These are phyloP conservation scores for Stenurella melanura DNA, from an alignment of 2,888 invertebrate genomes.

Conservation along the genomic window DNA sequence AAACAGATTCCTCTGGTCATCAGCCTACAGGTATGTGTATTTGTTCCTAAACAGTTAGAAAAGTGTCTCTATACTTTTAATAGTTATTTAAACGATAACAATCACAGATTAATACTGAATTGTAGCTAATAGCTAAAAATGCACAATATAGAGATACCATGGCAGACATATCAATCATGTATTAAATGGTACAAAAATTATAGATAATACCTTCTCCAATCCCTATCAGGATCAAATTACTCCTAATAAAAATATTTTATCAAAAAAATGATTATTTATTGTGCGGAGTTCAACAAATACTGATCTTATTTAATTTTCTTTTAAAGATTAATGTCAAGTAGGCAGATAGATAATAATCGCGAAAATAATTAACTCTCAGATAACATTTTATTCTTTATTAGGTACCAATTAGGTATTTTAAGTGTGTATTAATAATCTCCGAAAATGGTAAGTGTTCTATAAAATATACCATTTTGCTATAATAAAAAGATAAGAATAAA, in stretches of 20 bases:
- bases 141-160: no score
- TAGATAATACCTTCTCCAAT: neutral
- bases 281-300: neutral
- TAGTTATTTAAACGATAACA: no score
- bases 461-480: conserved; percentile 5
- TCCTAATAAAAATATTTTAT: neutral
- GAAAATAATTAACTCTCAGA: conserved; percentile 24
- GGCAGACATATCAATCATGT: no score
- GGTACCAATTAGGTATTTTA: conserved; percentile 22
- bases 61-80: no score
- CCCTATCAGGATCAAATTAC: neutral
- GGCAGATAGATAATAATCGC: conserved; percentile 9
- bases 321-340: conserved; percentile 28
- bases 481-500: neutral
- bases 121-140: no score
- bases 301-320: conserved; percentile 22
- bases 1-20: no score
- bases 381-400: conserved; percentile 25
- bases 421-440: conserved; percentile 22
- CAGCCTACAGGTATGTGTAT: no score
- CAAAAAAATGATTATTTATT: conserved; percentile 16
- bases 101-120: no score
- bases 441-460: conserved; percentile 32
- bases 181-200: neutral
- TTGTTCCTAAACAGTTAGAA: no score